Conservation (phyloP, 2,113 vertebrate species). For the Serilophus lunatus region DNA sequence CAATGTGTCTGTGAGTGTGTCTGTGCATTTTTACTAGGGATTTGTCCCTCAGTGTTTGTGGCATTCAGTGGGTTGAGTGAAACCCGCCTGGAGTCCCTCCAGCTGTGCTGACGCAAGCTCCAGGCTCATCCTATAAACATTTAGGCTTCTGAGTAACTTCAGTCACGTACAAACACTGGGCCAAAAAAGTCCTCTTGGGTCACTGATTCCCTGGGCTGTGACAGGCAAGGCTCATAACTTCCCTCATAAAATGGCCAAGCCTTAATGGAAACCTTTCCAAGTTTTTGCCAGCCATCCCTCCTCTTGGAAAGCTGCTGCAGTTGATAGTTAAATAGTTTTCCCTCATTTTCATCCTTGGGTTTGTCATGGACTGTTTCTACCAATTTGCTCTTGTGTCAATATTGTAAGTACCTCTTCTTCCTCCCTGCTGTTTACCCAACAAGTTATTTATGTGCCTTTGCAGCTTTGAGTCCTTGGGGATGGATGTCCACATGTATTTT, state of each 20-base stretch:
- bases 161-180: constrained; percentile 8
- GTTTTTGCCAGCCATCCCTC: not conserved
- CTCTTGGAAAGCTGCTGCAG: not conserved
- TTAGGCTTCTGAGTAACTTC: constrained; percentile 30
- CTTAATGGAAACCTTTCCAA: not conserved
- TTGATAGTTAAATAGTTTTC: not conserved
- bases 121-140: constrained; percentile 41
- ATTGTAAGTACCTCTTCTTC: constrained; percentile 34
- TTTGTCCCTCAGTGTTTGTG: not conserved
- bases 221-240: not conserved
- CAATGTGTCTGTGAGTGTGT: not conserved
- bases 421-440: constrained; percentile 11
- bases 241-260: not conserved
- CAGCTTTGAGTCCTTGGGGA: not conserved
- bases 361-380: not conserved
- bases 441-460: constrained; percentile 34
- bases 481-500: constrained; percentile 15
- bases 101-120: constrained; percentile 26
- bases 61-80: not conserved
- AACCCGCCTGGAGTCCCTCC: not conserved
- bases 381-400: constrained; percentile 9
- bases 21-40: not conserved
- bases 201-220: not conserved
- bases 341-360: not conserved
- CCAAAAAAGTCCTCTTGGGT: not conserved